These are phyloP conservation scores for Plectropomus leopardus DNA, from an alignment of 2,113 vertebrate genomes.

Conservation along the genomic window DNA sequence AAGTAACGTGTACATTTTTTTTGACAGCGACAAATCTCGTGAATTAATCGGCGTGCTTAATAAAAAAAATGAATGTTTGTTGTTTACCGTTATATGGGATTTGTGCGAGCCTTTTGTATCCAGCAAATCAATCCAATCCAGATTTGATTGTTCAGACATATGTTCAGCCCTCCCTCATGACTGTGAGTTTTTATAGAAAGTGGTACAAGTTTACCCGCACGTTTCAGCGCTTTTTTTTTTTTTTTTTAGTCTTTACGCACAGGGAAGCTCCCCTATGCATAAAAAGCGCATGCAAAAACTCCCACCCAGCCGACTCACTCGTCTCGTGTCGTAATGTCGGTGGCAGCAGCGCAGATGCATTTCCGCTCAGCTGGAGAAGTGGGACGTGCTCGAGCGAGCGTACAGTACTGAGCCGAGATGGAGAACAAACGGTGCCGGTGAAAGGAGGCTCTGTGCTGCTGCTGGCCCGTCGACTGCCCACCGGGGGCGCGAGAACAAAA, in stretches of 20 bases:
- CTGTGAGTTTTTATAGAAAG: conserved; percentile 12
- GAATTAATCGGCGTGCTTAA: not conserved
- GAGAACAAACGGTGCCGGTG: conserved; percentile 51
- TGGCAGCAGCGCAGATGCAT: not conserved
- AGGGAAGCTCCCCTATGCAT: not conserved
- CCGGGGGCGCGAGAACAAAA: conserved; percentile 70
- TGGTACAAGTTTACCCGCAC: conserved; percentile 8
- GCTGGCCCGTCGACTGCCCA: conserved; percentile 49
- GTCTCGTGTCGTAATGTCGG: not conserved
- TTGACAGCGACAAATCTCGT: not conserved
- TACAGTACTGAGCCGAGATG: not conserved
- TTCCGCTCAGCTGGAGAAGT: conserved; percentile 4
- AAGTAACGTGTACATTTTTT: not conserved
- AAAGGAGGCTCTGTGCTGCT: conserved; percentile 72
- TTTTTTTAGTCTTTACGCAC: not conserved
- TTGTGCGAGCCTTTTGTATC: conserved; percentile 6
- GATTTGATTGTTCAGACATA: not conserved
- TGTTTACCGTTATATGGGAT: conserved; percentile 63
- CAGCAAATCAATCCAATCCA: not conserved
- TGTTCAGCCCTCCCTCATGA: not conserved
- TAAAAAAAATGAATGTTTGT: conserved; percentile 20
- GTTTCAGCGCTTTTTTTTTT: not conserved
- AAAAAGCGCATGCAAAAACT: not conserved
- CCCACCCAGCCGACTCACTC: not conserved
- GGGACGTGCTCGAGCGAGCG: conserved; percentile 35